Conservation (phyloP, 2,113 vertebrate species). For the Oophaga pumilio region DNA sequence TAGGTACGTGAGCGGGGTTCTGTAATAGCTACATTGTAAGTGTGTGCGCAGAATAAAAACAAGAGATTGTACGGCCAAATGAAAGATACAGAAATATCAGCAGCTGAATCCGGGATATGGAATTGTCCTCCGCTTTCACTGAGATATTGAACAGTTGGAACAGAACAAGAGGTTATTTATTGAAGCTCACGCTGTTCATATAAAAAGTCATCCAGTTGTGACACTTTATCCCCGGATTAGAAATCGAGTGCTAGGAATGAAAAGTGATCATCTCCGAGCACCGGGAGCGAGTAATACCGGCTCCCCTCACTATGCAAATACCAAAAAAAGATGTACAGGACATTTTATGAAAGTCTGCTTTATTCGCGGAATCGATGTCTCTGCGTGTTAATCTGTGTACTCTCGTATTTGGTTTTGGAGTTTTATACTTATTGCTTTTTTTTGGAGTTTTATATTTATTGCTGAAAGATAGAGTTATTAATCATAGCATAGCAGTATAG, state of each 20-base stretch:
- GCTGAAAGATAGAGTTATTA: neutral
- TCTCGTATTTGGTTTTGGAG: neutral
- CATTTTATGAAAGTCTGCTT: conserved; percentile 5
- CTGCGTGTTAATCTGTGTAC: neutral
- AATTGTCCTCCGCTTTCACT: neutral
- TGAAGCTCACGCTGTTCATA: neutral
- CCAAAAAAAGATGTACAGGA: neutral
- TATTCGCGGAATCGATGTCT: neutral
- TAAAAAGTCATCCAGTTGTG: conserved; percentile 36
- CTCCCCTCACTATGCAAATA: conserved; percentile 28
- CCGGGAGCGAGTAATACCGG: neutral
- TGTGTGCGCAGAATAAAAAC: neutral
- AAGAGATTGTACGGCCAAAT: neutral
- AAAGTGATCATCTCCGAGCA: conserved; percentile 12
- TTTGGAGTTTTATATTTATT: neutral
- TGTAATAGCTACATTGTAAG: neutral
- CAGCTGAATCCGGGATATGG: neutral
- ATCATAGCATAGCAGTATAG: neutral
- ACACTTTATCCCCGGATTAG: conserved; percentile 49
- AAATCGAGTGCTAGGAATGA: conserved; percentile 51
- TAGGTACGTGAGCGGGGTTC: neutral
- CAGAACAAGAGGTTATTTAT: conserved; percentile 50
- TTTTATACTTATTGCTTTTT: neutral
- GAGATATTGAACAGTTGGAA: conserved; percentile 46
- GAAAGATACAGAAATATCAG: neutral